Evolutionary conservation across 2,888 invertebrate species (phyloP).

Genomic region (Brachyopa scutellaris): DNA sequence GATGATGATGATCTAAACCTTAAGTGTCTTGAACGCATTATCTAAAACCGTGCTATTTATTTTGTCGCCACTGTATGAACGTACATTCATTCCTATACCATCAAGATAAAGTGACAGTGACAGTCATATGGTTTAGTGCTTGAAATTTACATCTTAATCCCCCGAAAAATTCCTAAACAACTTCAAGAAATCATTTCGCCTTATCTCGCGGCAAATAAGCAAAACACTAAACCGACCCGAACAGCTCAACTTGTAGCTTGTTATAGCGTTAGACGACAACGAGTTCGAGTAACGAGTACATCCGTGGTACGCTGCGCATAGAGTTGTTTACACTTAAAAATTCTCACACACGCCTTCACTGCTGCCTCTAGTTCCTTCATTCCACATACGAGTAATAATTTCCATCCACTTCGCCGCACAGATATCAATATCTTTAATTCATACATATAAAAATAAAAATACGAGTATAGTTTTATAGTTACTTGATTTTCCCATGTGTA

Average conservation of each 20-base stretch:
- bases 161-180: too few relatives aligned
- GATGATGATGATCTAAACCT: too few relatives aligned
- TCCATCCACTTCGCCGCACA: slow-evolving; percentile 37
- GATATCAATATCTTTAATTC: slow-evolving; percentile 60
- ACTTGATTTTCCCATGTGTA: slow-evolving; percentile 65
- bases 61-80: too few relatives aligned
- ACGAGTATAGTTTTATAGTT: too few relatives aligned
- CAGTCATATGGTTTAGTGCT: background rate
- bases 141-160: background rate
- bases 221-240: too few relatives aligned
- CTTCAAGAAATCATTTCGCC: background rate
- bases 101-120: background rate
- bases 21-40: too few relatives aligned
- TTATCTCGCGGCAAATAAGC: background rate
- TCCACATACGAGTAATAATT: background rate
- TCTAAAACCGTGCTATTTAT: too few relatives aligned
- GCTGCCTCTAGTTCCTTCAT: slow-evolving; percentile 21
- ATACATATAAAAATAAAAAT: slow-evolving; percentile 64
- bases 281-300: too few relatives aligned
- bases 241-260: too few relatives aligned
- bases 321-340: slow-evolving; percentile 32
- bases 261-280: too few relatives aligned
- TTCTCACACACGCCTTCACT: slow-evolving; percentile 49
- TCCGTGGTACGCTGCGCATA: too few relatives aligned
- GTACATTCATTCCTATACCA: too few relatives aligned